phyloP scores from a whole-genome alignment of 2,888 invertebrate species.

The Bhutanitis thaidina region DNA sequence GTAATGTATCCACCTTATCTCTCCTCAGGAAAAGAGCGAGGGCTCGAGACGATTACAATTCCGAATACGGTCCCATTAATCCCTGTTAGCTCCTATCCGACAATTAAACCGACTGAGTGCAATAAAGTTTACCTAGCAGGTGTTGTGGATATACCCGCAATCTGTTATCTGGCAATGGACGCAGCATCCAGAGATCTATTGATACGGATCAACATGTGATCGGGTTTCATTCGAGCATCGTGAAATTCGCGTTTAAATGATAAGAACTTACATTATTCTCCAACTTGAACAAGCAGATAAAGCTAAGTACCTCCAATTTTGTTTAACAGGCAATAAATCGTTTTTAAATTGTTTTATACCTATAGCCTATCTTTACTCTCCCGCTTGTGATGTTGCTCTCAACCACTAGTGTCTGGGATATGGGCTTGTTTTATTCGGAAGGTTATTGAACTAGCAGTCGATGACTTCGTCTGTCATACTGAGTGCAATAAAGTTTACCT shows the following conservation, averaged over 20 bases:
- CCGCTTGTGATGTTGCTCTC: too few relatives aligned
- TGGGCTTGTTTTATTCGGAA: too few relatives aligned
- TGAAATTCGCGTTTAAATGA: conserved; percentile 24
- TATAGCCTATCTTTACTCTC: too few relatives aligned
- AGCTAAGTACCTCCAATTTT: not conserved
- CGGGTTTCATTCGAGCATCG: conserved; percentile 34
- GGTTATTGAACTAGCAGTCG: too few relatives aligned
- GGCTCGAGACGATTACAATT: conserved; percentile 5
- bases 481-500: conserved; percentile 31
- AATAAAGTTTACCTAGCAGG: conserved; percentile 35
- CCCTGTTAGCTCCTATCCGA: conserved; percentile 27
- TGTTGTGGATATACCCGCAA: conserved; percentile 26
- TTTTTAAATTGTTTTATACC: too few relatives aligned
- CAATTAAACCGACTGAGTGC: conserved; percentile 28
- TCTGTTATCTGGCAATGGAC: conserved; percentile 36
- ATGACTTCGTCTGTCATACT: too few relatives aligned
- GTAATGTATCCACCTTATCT: conserved; percentile 10
- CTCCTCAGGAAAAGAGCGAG: not conserved
- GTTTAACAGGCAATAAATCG: conserved; percentile 1
- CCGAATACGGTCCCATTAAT: conserved; percentile 23
- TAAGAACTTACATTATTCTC: conserved; percentile 13
- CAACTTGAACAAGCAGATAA: not conserved
- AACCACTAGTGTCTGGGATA: too few relatives aligned
- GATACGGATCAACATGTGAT: conserved; percentile 35
- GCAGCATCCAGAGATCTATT: conserved; percentile 24